Evolutionary conservation across 2,113 vertebrate genomes (phyloP).

Genomic region (Mormyrus iriodes): DNA sequence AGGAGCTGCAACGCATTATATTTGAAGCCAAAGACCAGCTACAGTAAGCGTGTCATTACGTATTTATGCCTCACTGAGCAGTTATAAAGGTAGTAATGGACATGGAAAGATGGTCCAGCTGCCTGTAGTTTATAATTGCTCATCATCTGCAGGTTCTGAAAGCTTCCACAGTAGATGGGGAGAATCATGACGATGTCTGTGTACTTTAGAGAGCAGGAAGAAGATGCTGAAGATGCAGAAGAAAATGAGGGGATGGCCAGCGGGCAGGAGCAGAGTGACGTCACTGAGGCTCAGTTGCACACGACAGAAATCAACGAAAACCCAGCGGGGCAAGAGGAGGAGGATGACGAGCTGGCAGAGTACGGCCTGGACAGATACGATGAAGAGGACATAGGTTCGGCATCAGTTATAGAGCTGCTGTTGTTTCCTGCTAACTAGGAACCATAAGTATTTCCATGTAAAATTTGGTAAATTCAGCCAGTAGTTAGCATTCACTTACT

Average conservation of each 20-base stretch:
- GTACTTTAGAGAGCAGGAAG: slow-evolving; percentile 29
- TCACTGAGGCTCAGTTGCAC: slow-evolving; percentile 27
- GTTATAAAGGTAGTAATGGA: background rate
- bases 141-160: background rate
- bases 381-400: slow-evolving; percentile 69
- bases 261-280: slow-evolving; percentile 28
- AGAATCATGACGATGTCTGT: background rate
- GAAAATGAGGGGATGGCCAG: slow-evolving; percentile 45
- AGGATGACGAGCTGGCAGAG: slow-evolving; percentile 71
- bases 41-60: slow-evolving; percentile 37
- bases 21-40: slow-evolving; percentile 58
- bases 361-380: slow-evolving; percentile 87
- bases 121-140: background rate
- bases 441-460: background rate
- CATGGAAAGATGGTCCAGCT: background rate
- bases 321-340: slow-evolving; percentile 34
- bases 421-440: background rate
- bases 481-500: no score
- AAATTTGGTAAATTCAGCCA: background rate
- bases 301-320: slow-evolving; percentile 36
- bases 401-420: background rate
- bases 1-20: slow-evolving; percentile 65
- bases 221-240: slow-evolving; percentile 60
- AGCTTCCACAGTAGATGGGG: background rate
- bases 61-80: background rate